A percentile compares a stretch with the other conserved stretches of the same genome.
Evolutionary conservation across 35 echinoderm and acorn worm species (phyloP).

Genomic region (Hemicentrotus pulcherrimus): DNA sequence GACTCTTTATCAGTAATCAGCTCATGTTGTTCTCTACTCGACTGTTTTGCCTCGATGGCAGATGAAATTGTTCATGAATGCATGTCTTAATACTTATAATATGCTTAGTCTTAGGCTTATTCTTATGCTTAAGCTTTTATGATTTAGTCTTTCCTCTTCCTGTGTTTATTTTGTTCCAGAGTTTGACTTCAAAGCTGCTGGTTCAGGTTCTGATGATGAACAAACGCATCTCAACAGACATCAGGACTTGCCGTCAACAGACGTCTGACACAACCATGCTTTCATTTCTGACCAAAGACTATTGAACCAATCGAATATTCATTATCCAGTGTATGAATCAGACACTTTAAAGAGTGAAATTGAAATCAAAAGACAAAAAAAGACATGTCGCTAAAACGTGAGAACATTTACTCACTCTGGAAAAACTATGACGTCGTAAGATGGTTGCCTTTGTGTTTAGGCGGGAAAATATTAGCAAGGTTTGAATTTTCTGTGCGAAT

Average conservation of each 20-base stretch:
- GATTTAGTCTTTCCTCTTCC: neutral
- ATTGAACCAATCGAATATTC: neutral
- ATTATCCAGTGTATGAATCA: neutral
- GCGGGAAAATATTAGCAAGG: neutral
- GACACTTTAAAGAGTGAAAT: neutral
- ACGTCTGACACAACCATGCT: slow-evolving; percentile 20
- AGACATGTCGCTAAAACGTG: neutral
- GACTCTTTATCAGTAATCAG: neutral
- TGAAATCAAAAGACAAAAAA: slow-evolving; percentile 16
- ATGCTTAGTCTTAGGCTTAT: neutral
- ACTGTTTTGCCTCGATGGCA: neutral
- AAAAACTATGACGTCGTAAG: neutral
- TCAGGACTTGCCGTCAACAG: slow-evolving; percentile 5
- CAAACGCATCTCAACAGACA: slow-evolving; percentile 43
- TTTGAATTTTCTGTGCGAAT: neutral
- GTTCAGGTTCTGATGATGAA: slow-evolving; percentile 31
- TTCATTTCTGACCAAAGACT: slow-evolving; percentile 9
- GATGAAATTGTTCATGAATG: neutral
- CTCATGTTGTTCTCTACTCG: neutral
- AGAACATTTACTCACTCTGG: neutral
- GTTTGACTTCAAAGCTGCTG: slow-evolving; percentile 25
- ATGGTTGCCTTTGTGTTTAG: neutral
- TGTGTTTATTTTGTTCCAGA: slow-evolving; percentile 35
- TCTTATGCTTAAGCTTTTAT: neutral
- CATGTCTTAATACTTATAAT: neutral